Conservation (phyloP, 2,797 vertebrate genomes). For the Eulemur mongoz region DNA sequence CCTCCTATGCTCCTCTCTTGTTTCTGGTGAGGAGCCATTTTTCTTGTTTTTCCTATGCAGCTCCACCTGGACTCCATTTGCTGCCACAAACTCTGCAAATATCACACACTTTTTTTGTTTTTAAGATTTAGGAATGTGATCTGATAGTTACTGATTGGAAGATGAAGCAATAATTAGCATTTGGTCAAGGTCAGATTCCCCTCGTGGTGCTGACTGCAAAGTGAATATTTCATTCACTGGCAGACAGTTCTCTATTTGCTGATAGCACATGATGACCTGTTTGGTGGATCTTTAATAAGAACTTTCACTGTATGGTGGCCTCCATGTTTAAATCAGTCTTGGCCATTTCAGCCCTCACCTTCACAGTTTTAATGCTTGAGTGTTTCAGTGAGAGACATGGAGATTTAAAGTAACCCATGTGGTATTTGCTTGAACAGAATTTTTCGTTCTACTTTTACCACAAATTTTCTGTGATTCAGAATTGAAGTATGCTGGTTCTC, state of each 20-base stretch:
- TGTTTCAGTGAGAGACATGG: not conserved
- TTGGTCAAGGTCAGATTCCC: not conserved
- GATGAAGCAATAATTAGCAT: constrained; percentile 36
- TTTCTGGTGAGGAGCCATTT: constrained; percentile 76
- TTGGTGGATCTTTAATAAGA: constrained; percentile 24
- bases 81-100: constrained; percentile 55
- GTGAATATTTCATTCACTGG: not conserved
- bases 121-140: constrained; percentile 35
- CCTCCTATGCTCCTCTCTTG: constrained; percentile 44
- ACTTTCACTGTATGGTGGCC: not conserved
- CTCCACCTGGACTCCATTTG: constrained; percentile 76
- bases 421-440: constrained; percentile 46
- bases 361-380: not conserved
- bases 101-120: constrained; percentile 48
- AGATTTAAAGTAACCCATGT: constrained; percentile 42
- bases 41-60: constrained; percentile 61
- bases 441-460: constrained; percentile 53
- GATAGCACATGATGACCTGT: not conserved
- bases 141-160: constrained; percentile 4
- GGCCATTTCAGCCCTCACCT: not conserved
- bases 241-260: not conserved
- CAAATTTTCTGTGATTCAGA: constrained; percentile 66
- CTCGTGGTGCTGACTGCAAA: not conserved
- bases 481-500: constrained; percentile 50
- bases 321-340: not conserved